These are phyloP conservation scores for Calidris pygmaea DNA, from an alignment of 2,113 vertebrate species.

Conservation along the genomic window DNA sequence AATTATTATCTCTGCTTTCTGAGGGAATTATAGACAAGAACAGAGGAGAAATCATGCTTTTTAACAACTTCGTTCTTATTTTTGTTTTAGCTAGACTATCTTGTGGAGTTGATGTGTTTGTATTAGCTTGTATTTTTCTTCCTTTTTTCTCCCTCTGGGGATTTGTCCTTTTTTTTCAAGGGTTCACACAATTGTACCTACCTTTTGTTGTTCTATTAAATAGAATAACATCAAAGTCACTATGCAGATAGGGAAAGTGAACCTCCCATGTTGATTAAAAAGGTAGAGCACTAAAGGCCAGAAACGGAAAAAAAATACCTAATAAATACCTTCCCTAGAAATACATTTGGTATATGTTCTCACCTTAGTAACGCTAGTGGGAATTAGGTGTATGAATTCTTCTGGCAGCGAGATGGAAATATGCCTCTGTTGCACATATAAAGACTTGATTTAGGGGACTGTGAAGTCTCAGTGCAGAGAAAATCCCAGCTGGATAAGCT, in stretches of 20 bases:
- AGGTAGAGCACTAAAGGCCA: background rate
- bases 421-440: background rate
- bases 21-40: background rate
- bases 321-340: background rate
- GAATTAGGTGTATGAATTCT: background rate
- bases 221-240: background rate
- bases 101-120: background rate
- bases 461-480: background rate
- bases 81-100: background rate
- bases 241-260: background rate
- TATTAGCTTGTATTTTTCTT: background rate
- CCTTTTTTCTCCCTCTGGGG: background rate
- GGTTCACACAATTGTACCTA: background rate
- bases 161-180: background rate
- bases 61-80: background rate
- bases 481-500: background rate
- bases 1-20: background rate
- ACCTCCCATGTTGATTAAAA: background rate
- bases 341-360: background rate
- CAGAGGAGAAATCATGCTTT: background rate
- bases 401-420: background rate
- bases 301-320: background rate
- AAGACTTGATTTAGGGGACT: background rate
- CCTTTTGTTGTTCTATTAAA: background rate
- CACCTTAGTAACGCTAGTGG: background rate